Evolutionary conservation across 2,888 invertebrate species (phyloP).

Genomic region (Nymphalis urticae): DNA sequence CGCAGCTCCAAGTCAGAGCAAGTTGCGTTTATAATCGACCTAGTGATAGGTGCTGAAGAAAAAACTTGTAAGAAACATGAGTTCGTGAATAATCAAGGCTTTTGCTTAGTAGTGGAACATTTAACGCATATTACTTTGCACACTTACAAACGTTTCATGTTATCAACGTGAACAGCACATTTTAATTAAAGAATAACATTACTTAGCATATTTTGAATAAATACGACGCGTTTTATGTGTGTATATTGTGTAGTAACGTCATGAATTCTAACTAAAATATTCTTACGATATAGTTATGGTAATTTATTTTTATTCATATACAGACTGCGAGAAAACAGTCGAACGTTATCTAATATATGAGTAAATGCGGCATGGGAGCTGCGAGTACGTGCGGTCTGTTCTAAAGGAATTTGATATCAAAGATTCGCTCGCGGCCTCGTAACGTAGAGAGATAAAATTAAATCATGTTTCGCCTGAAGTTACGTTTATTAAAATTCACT

Average conservation of each 20-base stretch:
- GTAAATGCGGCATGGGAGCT: slow-evolving; percentile 60
- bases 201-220: not conserved
- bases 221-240: slow-evolving; percentile 31
- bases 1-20: too few relatives aligned
- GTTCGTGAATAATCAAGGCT: too few relatives aligned
- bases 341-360: slow-evolving; percentile 77
- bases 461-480: slow-evolving; percentile 1
- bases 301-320: slow-evolving; percentile 70
- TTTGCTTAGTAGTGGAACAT: too few relatives aligned
- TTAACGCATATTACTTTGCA: too few relatives aligned
- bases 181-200: too few relatives aligned
- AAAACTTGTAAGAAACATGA: too few relatives aligned
- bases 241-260: slow-evolving; percentile 1
- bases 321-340: slow-evolving; percentile 60
- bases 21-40: too few relatives aligned
- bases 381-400: slow-evolving; percentile 66
- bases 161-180: too few relatives aligned
- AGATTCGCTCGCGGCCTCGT: slow-evolving; percentile 59
- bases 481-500: slow-evolving; percentile 6
- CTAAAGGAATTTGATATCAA: slow-evolving; percentile 78
- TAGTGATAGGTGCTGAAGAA: too few relatives aligned
- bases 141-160: too few relatives aligned
- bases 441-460: slow-evolving; percentile 41
- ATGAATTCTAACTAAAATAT: slow-evolving; percentile 45
- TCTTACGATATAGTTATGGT: slow-evolving; percentile 54